Conservation (phyloP, 2,113 vertebrate species). For the Heterochromis multidens region DNA sequence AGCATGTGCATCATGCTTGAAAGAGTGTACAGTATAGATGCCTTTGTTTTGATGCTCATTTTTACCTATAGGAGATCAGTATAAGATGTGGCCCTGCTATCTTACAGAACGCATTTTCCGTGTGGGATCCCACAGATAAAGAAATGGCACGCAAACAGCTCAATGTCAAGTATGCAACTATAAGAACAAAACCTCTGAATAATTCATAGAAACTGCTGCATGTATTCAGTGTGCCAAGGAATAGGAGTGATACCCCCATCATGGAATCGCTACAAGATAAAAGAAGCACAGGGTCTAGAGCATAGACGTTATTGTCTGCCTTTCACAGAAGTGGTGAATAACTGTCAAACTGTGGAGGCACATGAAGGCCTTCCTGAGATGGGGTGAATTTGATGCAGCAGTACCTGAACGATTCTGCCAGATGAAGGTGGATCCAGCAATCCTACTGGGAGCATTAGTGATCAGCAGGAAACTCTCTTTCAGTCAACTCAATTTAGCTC, state of each 20-base stretch:
- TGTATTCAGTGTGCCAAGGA: conserved; percentile 13
- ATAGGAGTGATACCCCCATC: conserved; percentile 1
- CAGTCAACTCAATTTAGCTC: neutral
- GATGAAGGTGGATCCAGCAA: conserved; percentile 11
- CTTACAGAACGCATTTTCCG: neutral
- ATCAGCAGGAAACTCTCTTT: conserved; percentile 1
- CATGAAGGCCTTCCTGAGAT: conserved; percentile 30
- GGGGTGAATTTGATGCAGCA: conserved; percentile 2
- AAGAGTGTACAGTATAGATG: neutral
- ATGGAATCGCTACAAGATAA: conserved; percentile 36
- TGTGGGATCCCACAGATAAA: conserved; percentile 21
- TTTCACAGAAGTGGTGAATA: conserved; percentile 20
- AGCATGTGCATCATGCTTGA: neutral
- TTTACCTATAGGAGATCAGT: neutral
- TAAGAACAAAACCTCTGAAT: conserved; percentile 56
- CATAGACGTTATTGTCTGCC: conserved; percentile 21
- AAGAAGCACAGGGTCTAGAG: conserved; percentile 11
- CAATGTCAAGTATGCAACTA: conserved; percentile 45
- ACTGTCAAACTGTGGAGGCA: conserved; percentile 43
- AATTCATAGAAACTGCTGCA: conserved; percentile 47
- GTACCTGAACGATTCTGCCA: conserved; percentile 22
- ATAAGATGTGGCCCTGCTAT: neutral
- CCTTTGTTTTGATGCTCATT: neutral
- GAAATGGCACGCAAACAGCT: conserved; percentile 39
- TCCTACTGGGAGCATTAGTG: conserved; percentile 2